phyloP scores from a whole-genome alignment of 30 jellyfish, hydroid and myxozoan species.

The Catostylus mosaicus region DNA sequence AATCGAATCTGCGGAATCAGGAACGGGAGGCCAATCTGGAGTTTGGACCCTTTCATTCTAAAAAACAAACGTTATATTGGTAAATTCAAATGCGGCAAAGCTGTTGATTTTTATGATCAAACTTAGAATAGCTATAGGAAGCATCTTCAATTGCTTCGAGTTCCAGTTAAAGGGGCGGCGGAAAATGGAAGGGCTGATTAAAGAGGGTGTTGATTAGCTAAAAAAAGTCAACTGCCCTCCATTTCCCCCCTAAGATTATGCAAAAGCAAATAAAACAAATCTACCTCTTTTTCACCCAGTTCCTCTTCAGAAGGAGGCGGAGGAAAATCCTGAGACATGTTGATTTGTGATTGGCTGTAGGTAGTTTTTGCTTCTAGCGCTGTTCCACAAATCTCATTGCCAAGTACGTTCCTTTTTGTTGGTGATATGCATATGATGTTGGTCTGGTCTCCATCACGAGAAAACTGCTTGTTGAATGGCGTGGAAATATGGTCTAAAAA shows the following conservation, averaged over 20 bases:
- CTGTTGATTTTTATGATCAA: not conserved
- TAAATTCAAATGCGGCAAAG: not conserved
- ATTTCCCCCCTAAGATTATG: too few relatives aligned
- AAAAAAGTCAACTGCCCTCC: too few relatives aligned
- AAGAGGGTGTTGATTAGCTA: too few relatives aligned
- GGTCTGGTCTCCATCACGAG: not conserved
- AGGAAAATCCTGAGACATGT: constrained; percentile 45
- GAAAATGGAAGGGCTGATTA: too few relatives aligned
- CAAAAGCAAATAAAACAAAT: not conserved
- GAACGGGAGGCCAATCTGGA: constrained; percentile 68
- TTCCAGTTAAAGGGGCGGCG: too few relatives aligned
- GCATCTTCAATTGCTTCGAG: too few relatives aligned
- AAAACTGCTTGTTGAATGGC: constrained; percentile 4
- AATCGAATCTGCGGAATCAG: constrained; percentile 3
- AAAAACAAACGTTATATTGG: not conserved
- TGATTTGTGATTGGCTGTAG: not conserved
- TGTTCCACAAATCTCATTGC: constrained; percentile 12
- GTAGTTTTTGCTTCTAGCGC: not conserved
- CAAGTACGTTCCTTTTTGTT: not conserved
- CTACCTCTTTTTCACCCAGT: constrained; percentile 21
- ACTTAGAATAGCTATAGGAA: too few relatives aligned
- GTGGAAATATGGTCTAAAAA: not conserved
- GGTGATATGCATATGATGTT: not conserved
- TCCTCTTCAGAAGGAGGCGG: constrained; percentile 52
- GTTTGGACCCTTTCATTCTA: constrained; percentile 28